Conservation (phyloP, 1,140 invertebrate species). For the Stratiolaelaps scimitus region DNA sequence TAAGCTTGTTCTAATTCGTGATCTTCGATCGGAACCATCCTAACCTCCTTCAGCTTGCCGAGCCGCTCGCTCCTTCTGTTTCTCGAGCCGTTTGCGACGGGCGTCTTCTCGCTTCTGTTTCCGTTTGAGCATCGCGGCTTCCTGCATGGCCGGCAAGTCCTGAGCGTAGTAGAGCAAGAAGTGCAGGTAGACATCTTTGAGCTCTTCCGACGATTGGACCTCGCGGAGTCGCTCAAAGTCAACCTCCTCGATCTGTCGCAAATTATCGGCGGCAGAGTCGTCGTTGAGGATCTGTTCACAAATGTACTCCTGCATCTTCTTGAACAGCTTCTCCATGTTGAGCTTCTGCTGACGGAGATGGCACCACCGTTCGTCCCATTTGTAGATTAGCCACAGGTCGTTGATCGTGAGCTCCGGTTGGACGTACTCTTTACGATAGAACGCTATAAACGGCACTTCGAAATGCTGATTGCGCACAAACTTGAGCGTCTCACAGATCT, state of each 20-base stretch:
- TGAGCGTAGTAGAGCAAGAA: conserved; percentile 82
- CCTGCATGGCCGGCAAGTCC: conserved; percentile 73
- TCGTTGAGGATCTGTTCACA: conserved; percentile 70
- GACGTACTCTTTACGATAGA: conserved; percentile 96
- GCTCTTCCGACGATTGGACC: conserved; percentile 74
- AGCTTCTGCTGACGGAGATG: conserved; percentile 73
- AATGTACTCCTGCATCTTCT: conserved; percentile 86
- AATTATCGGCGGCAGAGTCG: conserved; percentile 63
- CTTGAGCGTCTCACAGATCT: conserved; percentile 84
- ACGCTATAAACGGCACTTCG: conserved; percentile 88
- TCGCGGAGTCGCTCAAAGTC: conserved; percentile 41
- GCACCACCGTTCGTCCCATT: conserved; percentile 60
- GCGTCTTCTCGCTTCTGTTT: conserved; percentile 35
- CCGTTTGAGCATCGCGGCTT: conserved; percentile 44
- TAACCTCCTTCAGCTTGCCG: conserved; percentile 30
- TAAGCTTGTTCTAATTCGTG: no score
- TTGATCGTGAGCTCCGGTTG: conserved; percentile 84
- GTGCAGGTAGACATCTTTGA: conserved; percentile 82
- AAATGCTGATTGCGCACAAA: conserved; percentile 89
- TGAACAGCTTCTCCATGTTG: conserved; percentile 65
- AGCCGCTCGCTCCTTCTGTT: conserved; percentile 33
- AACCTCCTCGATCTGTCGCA: conserved; percentile 45
- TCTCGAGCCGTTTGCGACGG: conserved; percentile 28
- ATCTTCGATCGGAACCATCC: conserved; percentile 46
- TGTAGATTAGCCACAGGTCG: conserved; percentile 93